A percentile compares a stretch with the other conserved stretches of the same genome.
Evolutionary conservation across 2,797 vertebrate genomes (phyloP).

Genomic region (Meda fulgida): DNA sequence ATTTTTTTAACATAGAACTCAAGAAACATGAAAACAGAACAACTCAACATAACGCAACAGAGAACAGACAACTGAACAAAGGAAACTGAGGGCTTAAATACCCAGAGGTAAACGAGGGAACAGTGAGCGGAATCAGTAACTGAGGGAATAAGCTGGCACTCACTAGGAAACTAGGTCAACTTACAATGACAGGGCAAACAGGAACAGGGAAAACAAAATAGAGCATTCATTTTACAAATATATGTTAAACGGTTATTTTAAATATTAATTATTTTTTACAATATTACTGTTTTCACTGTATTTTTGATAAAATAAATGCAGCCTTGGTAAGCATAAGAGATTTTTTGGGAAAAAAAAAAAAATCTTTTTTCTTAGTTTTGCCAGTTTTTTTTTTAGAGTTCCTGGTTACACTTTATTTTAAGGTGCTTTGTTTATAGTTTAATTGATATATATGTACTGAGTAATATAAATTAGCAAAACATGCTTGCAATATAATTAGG

Average conservation of each 20-base stretch:
- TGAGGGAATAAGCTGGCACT: background rate
- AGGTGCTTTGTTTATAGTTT: background rate
- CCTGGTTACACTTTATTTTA: background rate
- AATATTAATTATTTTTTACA: background rate
- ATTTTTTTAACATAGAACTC: background rate
- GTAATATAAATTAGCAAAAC: background rate
- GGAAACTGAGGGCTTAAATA: background rate
- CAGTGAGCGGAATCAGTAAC: background rate
- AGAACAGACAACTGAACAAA: background rate
- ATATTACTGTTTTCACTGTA: background rate
- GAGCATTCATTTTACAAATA: too few species aligned
- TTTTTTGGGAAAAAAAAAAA: background rate
- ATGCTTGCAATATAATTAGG: background rate
- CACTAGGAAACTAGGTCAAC: background rate
- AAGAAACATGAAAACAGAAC: background rate
- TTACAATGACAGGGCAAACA: background rate
- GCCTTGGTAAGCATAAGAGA: background rate
- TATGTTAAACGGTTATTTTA: background rate
- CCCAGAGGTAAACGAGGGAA: background rate
- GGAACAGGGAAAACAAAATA: background rate
- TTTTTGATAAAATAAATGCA: background rate
- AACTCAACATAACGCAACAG: too few species aligned
- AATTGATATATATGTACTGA: background rate
- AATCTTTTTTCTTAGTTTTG: too few species aligned
- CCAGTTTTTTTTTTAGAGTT: background rate